These are phyloP conservation scores for human (Homo sapiens) DNA, from an alignment of 2,113 vertebrate genomes.

Conservation along the genomic window GRCh38 chr13:75842501-75843000, in stretches of 20 bases:
- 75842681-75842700: not conserved
- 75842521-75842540: not conserved
- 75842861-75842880: constrained; percentile 66
- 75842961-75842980: not conserved
- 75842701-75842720: not conserved
- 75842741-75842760: not conserved
- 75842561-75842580: not conserved
- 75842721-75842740: not conserved
- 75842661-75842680: not conserved
- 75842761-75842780: not conserved
- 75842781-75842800: not conserved
- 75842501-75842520: not conserved
- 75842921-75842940: not conserved
- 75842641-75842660: not conserved
- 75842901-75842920: constrained; percentile 70
- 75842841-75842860: constrained; percentile 69
- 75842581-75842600: not conserved
- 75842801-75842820: not conserved
- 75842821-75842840: not conserved
- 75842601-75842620: too few relatives aligned
- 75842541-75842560: not conserved
- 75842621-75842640: not conserved
- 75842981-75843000: not conserved
- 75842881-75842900: constrained; percentile 62
- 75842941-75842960: not conserved